Base-by-base conservation (phyloP, 2,113 vertebrate species). In the Saccopteryx leptura region DNA sequence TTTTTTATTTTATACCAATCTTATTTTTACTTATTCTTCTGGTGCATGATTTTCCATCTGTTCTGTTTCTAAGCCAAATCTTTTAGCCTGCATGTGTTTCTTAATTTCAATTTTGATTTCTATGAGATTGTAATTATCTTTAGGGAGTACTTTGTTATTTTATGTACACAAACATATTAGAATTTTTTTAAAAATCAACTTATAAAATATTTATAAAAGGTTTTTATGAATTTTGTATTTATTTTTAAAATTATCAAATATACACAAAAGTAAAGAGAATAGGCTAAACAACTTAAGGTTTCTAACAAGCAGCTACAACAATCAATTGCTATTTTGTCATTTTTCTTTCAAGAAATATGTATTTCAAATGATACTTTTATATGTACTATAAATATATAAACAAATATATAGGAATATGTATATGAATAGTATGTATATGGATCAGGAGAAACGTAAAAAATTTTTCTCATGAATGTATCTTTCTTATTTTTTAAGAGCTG, bases 11-110 rank as follows among this genome's bases (percentile, higher is more conserved):
- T 81, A 76, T 72, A 71, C 7, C 28, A 48, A 65, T 81, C 1
- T 91, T 46, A 58, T 33, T 78, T 97, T 85, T 24, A 39, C 15
- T 72, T 86, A 52, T 66, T 91, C 15, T 89, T 93, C 18, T 75
- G 18, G 1, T 71, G 10, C 23, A 17, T 75, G 12, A 65, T 65
- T 71, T 78, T 65, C 54, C 17, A 61, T 78, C 50, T 93, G 50
- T 19, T 11, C 19, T 1, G 23, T 78, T 86, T 60, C 58, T 93
- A 6, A 76, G 58, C 19, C 54, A 69, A 39, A 46, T 88, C 7
- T 69, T 83, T 95, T 23, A 58, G 13, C 17, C 33, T 85, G 7
- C 26, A 33, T 48, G 18, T 82, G 12, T 91, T 93, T 90, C 28
- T 93, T 63, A 93, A 74, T 80, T 91, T 88, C 9, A 88, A 2